Evolutionary conservation across 2,888 invertebrate genomes (phyloP), one percentile per base, ranked within the genome.

Genomic region (Mycalesis mineus): DNA sequence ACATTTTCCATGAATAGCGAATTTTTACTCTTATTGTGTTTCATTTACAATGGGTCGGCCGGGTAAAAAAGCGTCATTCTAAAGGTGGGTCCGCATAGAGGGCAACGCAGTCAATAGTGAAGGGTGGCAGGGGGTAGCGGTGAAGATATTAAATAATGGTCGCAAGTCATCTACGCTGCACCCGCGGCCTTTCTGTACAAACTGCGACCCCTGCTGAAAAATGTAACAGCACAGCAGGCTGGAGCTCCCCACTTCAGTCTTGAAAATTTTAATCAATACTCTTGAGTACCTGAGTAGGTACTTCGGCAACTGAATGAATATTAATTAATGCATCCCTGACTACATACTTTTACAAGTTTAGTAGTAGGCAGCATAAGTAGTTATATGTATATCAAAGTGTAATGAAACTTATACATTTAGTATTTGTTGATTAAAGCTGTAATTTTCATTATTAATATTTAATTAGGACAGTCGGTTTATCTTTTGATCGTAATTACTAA

Each of bases 21-120:
- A 78, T 75, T 77, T 78, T 72, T 63, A 68, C 68, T 68, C 64
- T 67, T 71, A 76, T 80, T 79, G 77, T 80, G 72, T 69, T 67
- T 65, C 69, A 65, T 72, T 70, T 73, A 77, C 75, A 81, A 80
- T 72, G 63, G 74, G 62, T 66, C 55, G 65, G 62, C 65, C 44
- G 42, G 59, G 63, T 69, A 66, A 65, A 74, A 70, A 71, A 73
- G 65, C 62, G 62, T 65, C 67, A 63, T 62, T 61, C 62, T 63
- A 64, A 66, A 65, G 66, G 65, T 55, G 63, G 64, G 63, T 66
- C 64, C 63, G 39, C 22, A 44, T 57, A 45, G 37, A 42, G 51
- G 60, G 55, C 44, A 51, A 67, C 48, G 44, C 55, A 56, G 68
- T 72, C 67, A 67, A 71, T 72, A 69, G 57, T 57, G 54, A 53